These are phyloP conservation scores for Bubo bubo DNA, from an alignment of 2,113 vertebrate genomes.

Conservation along the genomic window DNA sequence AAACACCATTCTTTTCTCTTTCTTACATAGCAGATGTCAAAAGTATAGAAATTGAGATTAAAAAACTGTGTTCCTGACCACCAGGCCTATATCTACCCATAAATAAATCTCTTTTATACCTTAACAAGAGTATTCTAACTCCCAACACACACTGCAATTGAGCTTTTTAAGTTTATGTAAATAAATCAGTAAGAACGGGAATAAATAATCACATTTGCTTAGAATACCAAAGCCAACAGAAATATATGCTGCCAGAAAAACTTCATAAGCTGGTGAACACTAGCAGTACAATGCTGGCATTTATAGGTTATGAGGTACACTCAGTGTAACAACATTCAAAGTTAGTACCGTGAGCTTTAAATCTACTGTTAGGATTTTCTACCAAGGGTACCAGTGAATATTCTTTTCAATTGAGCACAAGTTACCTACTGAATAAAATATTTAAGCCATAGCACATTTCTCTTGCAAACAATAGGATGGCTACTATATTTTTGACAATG, in stretches of 20 bases:
- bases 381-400: not conserved
- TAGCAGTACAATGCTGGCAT: not conserved
- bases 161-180: not conserved
- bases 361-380: not conserved
- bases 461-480: not conserved
- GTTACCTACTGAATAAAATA: not conserved
- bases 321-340: not conserved
- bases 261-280: not conserved
- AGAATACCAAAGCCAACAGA: not conserved
- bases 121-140: not conserved
- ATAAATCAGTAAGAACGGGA: not conserved
- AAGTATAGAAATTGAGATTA: not conserved
- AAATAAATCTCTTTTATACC: not conserved
- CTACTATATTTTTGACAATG: not conserved
- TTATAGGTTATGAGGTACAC: not conserved
- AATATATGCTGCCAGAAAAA: not conserved
- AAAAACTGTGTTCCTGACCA: not conserved
- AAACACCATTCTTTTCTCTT: not conserved
- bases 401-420: not conserved
- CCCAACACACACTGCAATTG: not conserved
- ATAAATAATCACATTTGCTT: not conserved
- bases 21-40: not conserved
- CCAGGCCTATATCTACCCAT: not conserved
- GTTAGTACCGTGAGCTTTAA: not conserved
- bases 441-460: not conserved